These are phyloP conservation scores for Hafferia zeledoni DNA, from an alignment of 2,797 vertebrate species.

Conservation along the genomic window DNA sequence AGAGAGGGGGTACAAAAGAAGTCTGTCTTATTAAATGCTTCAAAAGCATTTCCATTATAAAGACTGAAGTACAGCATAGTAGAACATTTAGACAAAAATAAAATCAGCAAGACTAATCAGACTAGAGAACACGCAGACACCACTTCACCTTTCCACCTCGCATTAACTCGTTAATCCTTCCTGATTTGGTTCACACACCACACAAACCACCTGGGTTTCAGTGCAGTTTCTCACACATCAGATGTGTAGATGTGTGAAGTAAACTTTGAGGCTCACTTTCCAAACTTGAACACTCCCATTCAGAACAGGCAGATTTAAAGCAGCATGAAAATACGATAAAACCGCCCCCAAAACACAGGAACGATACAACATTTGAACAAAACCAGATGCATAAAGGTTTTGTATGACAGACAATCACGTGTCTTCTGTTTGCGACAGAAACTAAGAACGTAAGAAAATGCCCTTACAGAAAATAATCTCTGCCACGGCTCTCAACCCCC, in stretches of 20 bases:
- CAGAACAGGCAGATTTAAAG: not conserved
- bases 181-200: not conserved
- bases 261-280: not conserved
- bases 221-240: not conserved
- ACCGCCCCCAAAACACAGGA: not conserved
- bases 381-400: not conserved
- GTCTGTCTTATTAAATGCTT: not conserved
- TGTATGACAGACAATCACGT: not conserved
- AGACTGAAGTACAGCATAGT: not conserved
- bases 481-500: not conserved
- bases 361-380: not conserved
- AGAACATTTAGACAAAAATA: not conserved
- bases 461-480: not conserved
- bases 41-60: not conserved
- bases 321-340: not conserved
- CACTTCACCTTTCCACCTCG: not conserved
- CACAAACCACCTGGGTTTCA: not conserved
- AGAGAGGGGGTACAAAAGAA: not conserved
- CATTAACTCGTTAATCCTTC: not conserved
- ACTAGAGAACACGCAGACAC: not conserved
- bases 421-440: not conserved
- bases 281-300: not conserved
- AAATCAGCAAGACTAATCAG: not conserved
- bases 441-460: not conserved
- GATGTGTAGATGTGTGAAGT: not conserved